Percentiles rank a stretch among this genome's conserved stretches.
These are phyloP conservation scores for Falcunculus frontatus DNA, from an alignment of 2,113 vertebrate genomes.

Conservation along the genomic window DNA sequence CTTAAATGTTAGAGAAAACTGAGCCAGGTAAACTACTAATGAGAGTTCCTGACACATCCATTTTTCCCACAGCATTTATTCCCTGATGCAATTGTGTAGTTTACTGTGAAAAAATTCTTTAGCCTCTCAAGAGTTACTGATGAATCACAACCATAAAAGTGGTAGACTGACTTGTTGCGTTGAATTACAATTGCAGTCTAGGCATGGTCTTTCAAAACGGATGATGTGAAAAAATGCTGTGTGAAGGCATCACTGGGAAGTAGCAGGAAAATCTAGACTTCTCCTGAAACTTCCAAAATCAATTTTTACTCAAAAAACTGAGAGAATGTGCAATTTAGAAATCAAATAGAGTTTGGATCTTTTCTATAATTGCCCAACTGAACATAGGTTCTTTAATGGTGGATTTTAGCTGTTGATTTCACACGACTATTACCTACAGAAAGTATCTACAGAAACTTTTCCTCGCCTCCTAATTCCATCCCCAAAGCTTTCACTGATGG, in stretches of 20 bases:
- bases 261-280: neutral
- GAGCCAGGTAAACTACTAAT: neutral
- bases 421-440: neutral
- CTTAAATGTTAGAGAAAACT: neutral
- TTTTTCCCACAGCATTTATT: neutral
- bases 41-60: neutral
- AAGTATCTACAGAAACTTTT: neutral
- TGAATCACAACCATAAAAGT: neutral
- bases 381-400: neutral
- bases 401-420: neutral
- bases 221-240: neutral
- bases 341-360: neutral
- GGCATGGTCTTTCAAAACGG: neutral
- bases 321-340: neutral
- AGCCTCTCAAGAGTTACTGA: neutral
- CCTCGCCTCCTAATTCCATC: fast-evolving
- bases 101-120: neutral
- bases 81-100: neutral
- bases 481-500: neutral
- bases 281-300: neutral
- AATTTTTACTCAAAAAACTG: neutral
- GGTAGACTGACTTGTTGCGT: neutral
- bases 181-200: neutral
- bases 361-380: neutral
- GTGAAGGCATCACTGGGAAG: neutral